A percentile compares a stretch with the other conserved stretches of the same genome.
Evolutionary conservation across 2,888 invertebrate genomes (phyloP).

Genomic region (Emmelina monodactyla): DNA sequence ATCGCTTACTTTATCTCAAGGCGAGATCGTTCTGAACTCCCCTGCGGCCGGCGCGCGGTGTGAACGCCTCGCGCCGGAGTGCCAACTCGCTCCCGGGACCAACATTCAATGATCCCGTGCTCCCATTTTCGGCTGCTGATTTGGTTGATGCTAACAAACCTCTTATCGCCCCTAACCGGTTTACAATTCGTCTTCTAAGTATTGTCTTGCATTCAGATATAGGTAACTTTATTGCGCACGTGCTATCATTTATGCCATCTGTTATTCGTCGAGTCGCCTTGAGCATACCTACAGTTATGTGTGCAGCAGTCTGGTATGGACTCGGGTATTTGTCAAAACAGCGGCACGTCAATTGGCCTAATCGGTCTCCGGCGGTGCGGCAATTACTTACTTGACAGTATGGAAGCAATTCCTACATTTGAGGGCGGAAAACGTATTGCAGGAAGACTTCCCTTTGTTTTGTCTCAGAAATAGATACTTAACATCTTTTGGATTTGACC

Average conservation of each 20-base stretch:
- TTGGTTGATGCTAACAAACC: too few species aligned
- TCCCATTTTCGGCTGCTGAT: too few species aligned
- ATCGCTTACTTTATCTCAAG: constrained; percentile 59
- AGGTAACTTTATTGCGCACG: too few species aligned
- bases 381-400: constrained; percentile 63
- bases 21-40: constrained; percentile 35
- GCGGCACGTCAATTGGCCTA: constrained; percentile 59
- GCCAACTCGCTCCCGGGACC: too few species aligned
- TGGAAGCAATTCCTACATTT: constrained; percentile 65
- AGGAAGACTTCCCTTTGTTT: constrained; percentile 61
- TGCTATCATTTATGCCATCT: background rate
- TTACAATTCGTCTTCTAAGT: too few species aligned
- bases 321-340: constrained; percentile 53
- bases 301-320: constrained; percentile 4
- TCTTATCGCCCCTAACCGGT: too few species aligned
- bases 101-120: too few species aligned
- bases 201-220: too few species aligned
- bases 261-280: background rate
- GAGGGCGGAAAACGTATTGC: constrained; percentile 57
- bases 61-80: constrained; percentile 14
- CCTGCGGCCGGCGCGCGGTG: constrained; percentile 18
- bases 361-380: constrained; percentile 56
- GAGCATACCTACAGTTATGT: constrained; percentile 1
- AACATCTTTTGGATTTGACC: too few species aligned
- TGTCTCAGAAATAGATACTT: constrained; percentile 39